Percentiles rank a stretch among this genome's conserved stretches.
Conservation (phyloP, 2,113 vertebrate genomes). For the Puntigrus tetrazona region DNA sequence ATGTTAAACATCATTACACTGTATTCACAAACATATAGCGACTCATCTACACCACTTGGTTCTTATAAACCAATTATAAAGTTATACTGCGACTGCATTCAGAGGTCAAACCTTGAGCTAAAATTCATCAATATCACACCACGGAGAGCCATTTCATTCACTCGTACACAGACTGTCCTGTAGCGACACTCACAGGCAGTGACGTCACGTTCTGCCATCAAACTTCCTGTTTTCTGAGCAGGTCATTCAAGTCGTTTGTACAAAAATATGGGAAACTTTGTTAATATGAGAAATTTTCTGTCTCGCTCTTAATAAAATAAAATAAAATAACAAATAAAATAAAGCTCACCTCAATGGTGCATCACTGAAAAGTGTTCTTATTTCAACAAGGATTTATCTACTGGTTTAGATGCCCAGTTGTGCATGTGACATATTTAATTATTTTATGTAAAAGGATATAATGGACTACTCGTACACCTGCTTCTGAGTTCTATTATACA, state of each 20-base stretch:
- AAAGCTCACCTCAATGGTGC: background rate
- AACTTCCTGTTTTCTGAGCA: background rate
- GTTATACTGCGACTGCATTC: background rate
- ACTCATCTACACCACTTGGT: slow-evolving; percentile 65
- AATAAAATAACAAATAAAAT: background rate
- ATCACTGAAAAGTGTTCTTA: background rate
- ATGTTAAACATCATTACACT: background rate
- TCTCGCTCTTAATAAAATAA: background rate
- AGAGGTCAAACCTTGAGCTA: background rate
- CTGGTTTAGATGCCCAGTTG: background rate
- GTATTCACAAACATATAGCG: background rate
- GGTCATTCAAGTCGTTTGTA: background rate
- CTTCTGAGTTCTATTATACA: background rate
- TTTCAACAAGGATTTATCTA: background rate
- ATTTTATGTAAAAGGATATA: no score
- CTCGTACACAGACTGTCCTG: background rate
- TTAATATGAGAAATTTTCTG: no score
- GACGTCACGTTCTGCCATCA: background rate
- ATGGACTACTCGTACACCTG: background rate
- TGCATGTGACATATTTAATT: background rate
- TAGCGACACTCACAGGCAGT: background rate
- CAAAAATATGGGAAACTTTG: background rate
- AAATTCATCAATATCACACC: slow-evolving; percentile 55
- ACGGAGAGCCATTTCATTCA: slow-evolving; percentile 69
- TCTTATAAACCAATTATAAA: no score